Conservation (phyloP, 2,888 invertebrate species). For the Cataglyphis cursor region DNA sequence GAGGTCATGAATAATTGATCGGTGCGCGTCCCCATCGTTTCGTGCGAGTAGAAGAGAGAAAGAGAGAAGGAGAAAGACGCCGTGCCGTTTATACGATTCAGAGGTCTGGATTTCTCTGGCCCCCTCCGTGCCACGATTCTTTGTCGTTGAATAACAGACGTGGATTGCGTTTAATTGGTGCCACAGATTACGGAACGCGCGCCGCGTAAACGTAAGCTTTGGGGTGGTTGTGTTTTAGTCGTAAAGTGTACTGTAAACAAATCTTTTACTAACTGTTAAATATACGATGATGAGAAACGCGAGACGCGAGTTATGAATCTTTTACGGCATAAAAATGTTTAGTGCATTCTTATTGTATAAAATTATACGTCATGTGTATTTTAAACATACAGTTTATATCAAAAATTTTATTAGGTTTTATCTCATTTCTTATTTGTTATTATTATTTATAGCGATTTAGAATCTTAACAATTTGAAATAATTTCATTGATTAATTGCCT, state of each 20-base stretch:
- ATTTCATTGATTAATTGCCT: neutral
- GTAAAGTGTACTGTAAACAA: conserved; percentile 20
- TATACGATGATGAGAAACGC: neutral
- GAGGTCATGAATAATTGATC: conserved; percentile 73
- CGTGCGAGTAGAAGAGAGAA: conserved; percentile 40
- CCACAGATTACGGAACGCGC: conserved; percentile 36
- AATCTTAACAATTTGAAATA: neutral
- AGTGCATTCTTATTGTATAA: neutral
- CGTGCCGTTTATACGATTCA: conserved; percentile 45
- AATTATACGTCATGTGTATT: neutral
- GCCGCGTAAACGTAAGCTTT: conserved; percentile 19
- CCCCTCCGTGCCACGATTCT: conserved; percentile 21
- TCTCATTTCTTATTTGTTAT: neutral
- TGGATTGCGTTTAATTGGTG: conserved; percentile 60
- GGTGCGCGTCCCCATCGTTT: conserved; percentile 58
- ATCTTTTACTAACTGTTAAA: conserved; percentile 16
- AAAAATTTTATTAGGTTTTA: neutral
- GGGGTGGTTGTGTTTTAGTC: neutral
- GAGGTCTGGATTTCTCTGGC: conserved; percentile 28
- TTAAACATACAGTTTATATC: neutral
- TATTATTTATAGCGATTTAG: neutral
- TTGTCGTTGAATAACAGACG: conserved; percentile 58
- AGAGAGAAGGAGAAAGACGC: conserved; percentile 35
- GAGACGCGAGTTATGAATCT: neutral
- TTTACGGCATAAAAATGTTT: neutral